Base-by-base conservation (phyloP, 2,797 vertebrate genomes). In the Enoplosus armatus region DNA sequence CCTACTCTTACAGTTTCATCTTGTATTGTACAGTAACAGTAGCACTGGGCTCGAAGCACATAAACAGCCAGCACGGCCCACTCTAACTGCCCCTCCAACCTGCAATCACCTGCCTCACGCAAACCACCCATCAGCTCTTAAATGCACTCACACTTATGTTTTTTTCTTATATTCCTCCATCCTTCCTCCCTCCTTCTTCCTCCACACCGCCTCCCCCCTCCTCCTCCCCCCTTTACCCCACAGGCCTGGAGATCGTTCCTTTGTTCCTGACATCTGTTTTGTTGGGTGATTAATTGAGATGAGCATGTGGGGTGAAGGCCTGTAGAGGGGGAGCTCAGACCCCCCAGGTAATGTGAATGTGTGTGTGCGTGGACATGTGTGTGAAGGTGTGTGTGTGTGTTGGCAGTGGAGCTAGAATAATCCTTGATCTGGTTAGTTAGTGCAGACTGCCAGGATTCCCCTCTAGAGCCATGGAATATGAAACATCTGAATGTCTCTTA, bases 211-310 rank as follows among this genome's bases (percentile, higher is more conserved):
- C 61, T 39, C 60, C 15, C 50, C 56, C 37, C 51, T 33, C 61
- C 60, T 59, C 56, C 55, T 8, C 70, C 82, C 22, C 37, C 35
- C 58, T 65, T 74, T 82, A 82, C 80, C 91, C 92, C 91, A 91
- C 73, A 89, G 92, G 91, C 90, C 79, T 82, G 85, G 78, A 89
- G 91, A 93, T 90, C 68, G 51, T 88, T 89, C 87, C 92, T 93
- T 94, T 92, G 91, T 94, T 93, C 90, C 82, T 92, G 93, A 94
- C 93, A 94, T 94, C 93, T 94, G 93, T 93, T 94, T 94, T 93
- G 90, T 90, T 90, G 89, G 87, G 84, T 94, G 92, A 93, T 94
- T 94, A 94, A 94, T 93, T 93, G 92, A 93, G 92, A 94, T 92
- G 92, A 94, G 91, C 92, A 90, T 93, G 92, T 89, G 88, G 89